Conservation (phyloP, 1,140 invertebrate genomes). For the Drosophila fuyamai region DNA sequence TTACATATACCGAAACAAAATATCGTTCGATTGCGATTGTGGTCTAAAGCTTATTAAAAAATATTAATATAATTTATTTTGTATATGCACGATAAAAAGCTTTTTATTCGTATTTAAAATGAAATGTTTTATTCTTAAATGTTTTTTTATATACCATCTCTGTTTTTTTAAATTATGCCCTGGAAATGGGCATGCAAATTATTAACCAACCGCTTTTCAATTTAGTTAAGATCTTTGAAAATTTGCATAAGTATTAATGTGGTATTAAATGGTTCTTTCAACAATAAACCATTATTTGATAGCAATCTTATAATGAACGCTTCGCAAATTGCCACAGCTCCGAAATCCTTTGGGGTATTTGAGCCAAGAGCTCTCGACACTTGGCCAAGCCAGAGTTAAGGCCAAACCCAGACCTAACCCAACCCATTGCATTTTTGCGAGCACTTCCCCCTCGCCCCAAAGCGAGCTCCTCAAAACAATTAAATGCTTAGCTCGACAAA, state of each 20-base stretch:
- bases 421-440: slow-evolving; percentile 19
- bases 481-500: slow-evolving; percentile 82
- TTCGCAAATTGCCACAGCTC: slow-evolving; percentile 19
- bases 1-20: no score
- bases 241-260: not conserved
- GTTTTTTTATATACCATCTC: no score
- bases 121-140: no score
- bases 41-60: no score
- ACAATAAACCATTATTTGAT: slow-evolving; percentile 27
- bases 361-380: slow-evolving; percentile 12
- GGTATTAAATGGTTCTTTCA: no score
- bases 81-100: no score
- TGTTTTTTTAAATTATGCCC: no score
- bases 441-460: slow-evolving; percentile 3
- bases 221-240: not conserved
- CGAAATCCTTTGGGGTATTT: slow-evolving; percentile 8
- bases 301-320: slow-evolving; percentile 37
- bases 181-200: no score
- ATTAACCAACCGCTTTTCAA: no score
- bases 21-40: no score
- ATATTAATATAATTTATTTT: no score
- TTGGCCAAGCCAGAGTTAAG: slow-evolving; percentile 6
- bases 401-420: not conserved
- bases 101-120: no score
- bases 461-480: slow-evolving; percentile 69